Evolutionary conservation across 2,113 vertebrate species (phyloP), one percentile per base, ranked within the genome.

Genomic region (Anguilla japonica): DNA sequence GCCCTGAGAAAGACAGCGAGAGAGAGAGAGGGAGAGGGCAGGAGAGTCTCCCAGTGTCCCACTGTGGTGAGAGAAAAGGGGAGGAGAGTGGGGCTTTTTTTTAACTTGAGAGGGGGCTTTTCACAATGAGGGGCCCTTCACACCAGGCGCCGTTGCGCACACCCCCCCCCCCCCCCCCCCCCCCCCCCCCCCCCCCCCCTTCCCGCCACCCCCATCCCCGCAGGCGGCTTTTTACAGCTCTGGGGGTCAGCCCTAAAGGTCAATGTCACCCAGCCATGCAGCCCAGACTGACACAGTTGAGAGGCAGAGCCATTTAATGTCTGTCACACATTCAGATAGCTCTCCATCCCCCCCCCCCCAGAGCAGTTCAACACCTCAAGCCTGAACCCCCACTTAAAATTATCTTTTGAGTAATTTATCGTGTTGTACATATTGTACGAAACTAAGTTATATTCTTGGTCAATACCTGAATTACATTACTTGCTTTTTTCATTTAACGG

Each of bases 201-300:
- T 56, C 85, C 15, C 6, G 46, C 50, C 20, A 15, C 57, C 43
- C 13, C 75, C 71, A n/a, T 11, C 16, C 81, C 60, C 6, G 5
- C 39, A 71, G 63, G 71, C 86, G 34, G 71, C 86, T 87, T 79
- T 87, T 81, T 86, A 81, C 85, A 82, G 83, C 82, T 82, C 53
- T 2, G 34, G 53, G 80, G 79, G 85, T 86, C 56, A 81, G n/a
- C 39, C 26, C 18, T 79, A 7, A 56, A 86, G 85, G 85, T 86
- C 79, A 86, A 67, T 81, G 79, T 81, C 85, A 81, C 29, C 79
- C 57, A 57, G 56, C 34, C 82, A 63, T 7, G n/a, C 84, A 41
- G 18, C n/a, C 41, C n/a, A 71, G 22, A 40, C 29, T 20, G 20
- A 83, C 39, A 53, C 53, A 41, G 53, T 9, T 75, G 71, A 75